phyloP scores from a whole-genome alignment of 2,797 vertebrate genomes.

The Chiroxiphia lanceolata region DNA sequence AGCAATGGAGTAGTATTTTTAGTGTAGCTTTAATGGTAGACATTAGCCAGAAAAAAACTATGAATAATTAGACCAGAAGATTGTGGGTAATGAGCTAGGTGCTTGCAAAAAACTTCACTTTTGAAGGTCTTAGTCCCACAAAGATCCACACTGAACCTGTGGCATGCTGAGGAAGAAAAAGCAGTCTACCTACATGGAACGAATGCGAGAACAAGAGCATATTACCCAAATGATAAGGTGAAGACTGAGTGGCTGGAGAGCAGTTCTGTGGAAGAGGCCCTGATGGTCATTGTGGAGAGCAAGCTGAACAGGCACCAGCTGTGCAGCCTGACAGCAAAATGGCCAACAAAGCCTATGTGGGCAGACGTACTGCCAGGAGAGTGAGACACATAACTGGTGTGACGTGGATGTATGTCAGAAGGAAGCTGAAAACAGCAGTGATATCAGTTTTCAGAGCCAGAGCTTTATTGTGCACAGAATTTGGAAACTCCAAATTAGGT shows the following conservation, averaged over 20 bases:
- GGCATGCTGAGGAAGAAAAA: neutral
- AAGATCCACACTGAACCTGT: neutral
- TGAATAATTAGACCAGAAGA: neutral
- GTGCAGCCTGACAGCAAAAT: neutral
- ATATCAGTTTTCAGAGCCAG: neutral
- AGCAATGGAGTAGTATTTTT: neutral
- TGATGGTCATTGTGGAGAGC: neutral
- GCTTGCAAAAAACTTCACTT: neutral
- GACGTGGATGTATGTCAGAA: neutral
- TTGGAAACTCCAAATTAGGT: neutral
- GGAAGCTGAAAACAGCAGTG: neutral
- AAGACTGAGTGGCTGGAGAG: neutral
- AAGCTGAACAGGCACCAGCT: neutral
- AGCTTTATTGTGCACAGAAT: neutral
- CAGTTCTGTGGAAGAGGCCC: neutral
- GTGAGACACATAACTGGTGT: fast-evolving
- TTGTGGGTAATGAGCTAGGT: neutral
- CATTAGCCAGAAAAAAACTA: neutral
- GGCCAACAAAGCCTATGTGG: neutral
- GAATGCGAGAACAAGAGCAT: fast-evolving
- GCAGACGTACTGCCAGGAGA: neutral
- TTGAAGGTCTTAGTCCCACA: neutral
- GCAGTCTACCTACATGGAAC: fast-evolving
- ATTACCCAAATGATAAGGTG: neutral
- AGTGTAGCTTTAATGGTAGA: neutral